Percentiles rank a stretch among this genome's conserved stretches.
Evolutionary conservation across 2,888 invertebrate species (phyloP).

Genomic region (Tenthredo livida): DNA sequence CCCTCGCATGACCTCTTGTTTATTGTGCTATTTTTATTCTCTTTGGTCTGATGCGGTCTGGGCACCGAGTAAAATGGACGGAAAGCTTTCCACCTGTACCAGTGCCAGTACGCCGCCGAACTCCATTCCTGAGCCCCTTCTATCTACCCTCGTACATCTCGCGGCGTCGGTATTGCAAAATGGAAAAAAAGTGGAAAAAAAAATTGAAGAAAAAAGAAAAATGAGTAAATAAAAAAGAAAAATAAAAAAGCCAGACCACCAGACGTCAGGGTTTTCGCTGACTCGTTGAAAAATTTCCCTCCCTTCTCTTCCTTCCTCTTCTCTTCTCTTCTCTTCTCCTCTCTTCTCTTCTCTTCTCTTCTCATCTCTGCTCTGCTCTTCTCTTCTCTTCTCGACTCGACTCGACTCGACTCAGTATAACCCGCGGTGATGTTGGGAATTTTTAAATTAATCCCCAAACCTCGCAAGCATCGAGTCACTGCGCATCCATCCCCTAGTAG

Average conservation of each 20-base stretch:
- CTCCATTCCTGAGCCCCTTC: conserved; percentile 7
- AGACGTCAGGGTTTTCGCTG: conserved; percentile 48
- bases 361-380: neutral
- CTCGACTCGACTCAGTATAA: conserved; percentile 28
- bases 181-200: neutral
- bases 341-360: neutral
- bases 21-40: conserved; percentile 33
- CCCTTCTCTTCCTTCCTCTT: neutral
- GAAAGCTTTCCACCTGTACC: conserved; percentile 35
- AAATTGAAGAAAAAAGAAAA: neutral
- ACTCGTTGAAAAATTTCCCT: conserved; percentile 44
- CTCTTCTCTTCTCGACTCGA: neutral
- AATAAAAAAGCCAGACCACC: conserved; percentile 23
- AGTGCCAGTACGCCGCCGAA: neutral
- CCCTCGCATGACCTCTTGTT: conserved; percentile 12
- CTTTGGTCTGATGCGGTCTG: conserved; percentile 40
- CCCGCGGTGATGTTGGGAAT: conserved; percentile 43
- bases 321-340: too few relatives aligned
- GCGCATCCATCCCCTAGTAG: conserved; percentile 33
- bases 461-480: conserved; percentile 21
- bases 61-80: conserved; percentile 25
- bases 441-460: conserved; percentile 47
- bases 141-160: conserved; percentile 44
- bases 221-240: neutral
- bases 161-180: conserved; percentile 17